A percentile compares a stretch with the other conserved stretches of the same genome.
phyloP scores from a whole-genome alignment of 2,888 invertebrate species.

The Selenia dentaria region DNA sequence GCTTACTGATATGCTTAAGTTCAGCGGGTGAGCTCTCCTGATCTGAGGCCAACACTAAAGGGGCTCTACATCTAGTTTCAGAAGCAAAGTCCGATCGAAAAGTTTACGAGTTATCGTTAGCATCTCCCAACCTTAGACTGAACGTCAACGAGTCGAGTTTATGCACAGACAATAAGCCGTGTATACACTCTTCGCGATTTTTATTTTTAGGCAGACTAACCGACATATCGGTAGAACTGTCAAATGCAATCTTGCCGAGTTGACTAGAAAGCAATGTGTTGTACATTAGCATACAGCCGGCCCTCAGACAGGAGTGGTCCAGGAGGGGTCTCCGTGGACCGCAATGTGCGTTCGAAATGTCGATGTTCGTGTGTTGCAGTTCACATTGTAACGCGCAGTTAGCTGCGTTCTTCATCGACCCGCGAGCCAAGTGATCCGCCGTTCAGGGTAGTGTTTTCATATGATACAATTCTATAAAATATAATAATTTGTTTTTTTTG shows the following conservation, averaged over 20 bases:
- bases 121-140: background rate
- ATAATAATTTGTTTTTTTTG: background rate
- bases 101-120: background rate
- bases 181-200: conserved; percentile 6
- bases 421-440: no score
- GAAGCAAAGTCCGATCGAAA: conserved; percentile 5
- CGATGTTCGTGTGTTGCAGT: conserved; percentile 85
- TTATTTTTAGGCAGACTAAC: conserved; percentile 31
- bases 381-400: conserved; percentile 73
- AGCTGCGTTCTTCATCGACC: no score
- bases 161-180: conserved; percentile 5
- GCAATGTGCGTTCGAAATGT: no score
- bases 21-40: conserved; percentile 72
- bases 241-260: conserved; percentile 21
- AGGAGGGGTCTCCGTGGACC: conserved; percentile 68
- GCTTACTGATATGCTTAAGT: conserved; percentile 89
- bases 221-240: conserved; percentile 29
- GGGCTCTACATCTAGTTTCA: conserved; percentile 2
- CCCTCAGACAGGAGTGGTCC: conserved; percentile 79
- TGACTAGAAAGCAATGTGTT: conserved; percentile 32
- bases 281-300: conserved; percentile 45
- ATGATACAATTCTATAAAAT: conserved; percentile 53
- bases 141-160: conserved; percentile 6
- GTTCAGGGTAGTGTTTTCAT: conserved; percentile 63
- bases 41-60: conserved; percentile 63